These are phyloP conservation scores for Tipula confusa DNA, from an alignment of 2,888 invertebrate species.

Conservation along the genomic window DNA sequence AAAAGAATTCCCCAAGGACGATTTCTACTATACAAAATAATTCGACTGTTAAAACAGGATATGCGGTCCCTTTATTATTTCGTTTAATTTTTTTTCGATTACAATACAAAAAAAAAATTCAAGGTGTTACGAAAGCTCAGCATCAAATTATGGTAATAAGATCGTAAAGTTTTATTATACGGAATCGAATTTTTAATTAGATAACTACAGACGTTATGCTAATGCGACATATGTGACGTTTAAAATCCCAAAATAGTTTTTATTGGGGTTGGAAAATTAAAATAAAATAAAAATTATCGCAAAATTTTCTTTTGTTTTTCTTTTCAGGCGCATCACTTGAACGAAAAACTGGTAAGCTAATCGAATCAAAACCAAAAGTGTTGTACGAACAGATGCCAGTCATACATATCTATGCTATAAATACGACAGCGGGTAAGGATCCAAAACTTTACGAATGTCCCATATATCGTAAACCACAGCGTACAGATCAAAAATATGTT, in stretches of 20 bases:
- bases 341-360: slow-evolving; percentile 77
- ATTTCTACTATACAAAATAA: not conserved
- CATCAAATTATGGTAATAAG: not conserved
- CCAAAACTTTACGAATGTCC: slow-evolving; percentile 92
- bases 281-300: not conserved
- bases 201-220: not conserved
- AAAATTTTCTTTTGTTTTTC: not conserved
- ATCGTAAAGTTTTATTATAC: not conserved
- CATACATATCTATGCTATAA: slow-evolving; percentile 92
- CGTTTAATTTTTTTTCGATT: not conserved
- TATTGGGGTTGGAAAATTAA: no score
- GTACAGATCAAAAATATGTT: slow-evolving; percentile 93
- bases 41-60: not conserved
- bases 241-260: not conserved
- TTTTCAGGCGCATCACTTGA: slow-evolving; percentile 73
- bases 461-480: slow-evolving; percentile 90
- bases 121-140: not conserved
- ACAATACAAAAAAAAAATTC: not conserved
- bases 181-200: not conserved
- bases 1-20: not conserved
- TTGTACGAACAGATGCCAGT: slow-evolving; percentile 95
- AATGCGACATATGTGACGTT: not conserved
- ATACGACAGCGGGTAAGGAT: slow-evolving; percentile 88
- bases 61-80: not conserved
- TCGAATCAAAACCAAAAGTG: slow-evolving; percentile 89